Evolutionary conservation across 2,113 vertebrate species (phyloP), one percentile per base, ranked within the genome.

Genomic region (Dipodomys ordii): DNA sequence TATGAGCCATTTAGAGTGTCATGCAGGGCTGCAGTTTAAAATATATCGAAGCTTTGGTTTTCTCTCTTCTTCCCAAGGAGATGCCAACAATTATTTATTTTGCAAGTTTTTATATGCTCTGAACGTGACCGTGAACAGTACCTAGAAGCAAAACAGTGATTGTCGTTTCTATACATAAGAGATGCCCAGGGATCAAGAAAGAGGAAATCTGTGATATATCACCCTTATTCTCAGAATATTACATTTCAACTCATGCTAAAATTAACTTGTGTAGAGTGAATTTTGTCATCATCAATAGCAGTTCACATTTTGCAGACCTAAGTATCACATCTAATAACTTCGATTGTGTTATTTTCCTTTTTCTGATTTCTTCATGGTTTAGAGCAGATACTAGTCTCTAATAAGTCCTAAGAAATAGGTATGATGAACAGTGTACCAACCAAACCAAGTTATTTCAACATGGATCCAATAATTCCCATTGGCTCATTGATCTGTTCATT

Each of bases 1-100:
- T 93, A 92, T 83, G 86, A 93, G 90, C 82, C 87, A 78, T 88
- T 96, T 90, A 88, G 79, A 65, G 19, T 25, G 12, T 93, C 94
- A 88, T 89, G 20, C 86, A 82, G 88, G 46, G 20, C 22, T 83
- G 13, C 72, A 9, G 72, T 71, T 93, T 78, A 80, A 93, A 93
- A 94, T 90, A 82, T 88, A 74, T 87, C 92, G 92, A 72, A 90
- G 27, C 72, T 86, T 85, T 96, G 82, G 46, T 10, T 27, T 91
- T 95, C 84, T 76, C 68, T 89, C 28, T 94, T 91, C 76, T 80
- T 91, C 28, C 84, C 68, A 49, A 92, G 65, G 77, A 94, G 73
- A 80, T 87, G 30, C 12, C 74, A 86, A 77, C 64, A 32, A 49
- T 27, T 77, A 67, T 81, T 96, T 81, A 72, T 87, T 95, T 85